A percentile compares a stretch with the other conserved stretches of the same genome.
These are phyloP conservation scores for Camarhynchus parvulus DNA, from an alignment of 2,113 vertebrate species.

Conservation along the genomic window DNA sequence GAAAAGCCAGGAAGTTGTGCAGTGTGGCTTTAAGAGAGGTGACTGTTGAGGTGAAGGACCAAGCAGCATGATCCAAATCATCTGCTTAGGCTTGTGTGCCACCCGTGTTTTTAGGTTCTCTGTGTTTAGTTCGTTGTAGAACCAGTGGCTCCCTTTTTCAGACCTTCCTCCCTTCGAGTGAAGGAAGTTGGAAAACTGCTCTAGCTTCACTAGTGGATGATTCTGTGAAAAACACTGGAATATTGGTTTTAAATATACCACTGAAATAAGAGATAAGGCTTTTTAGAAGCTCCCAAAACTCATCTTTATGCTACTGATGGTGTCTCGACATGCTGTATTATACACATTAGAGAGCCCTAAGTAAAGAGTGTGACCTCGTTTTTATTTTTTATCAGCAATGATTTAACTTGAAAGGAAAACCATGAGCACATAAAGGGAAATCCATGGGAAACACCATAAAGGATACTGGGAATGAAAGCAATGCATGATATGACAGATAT, in stretches of 20 bases:
- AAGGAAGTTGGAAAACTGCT: neutral
- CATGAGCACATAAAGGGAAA: neutral
- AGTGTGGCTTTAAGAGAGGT: neutral
- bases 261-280: neutral
- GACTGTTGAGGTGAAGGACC: neutral
- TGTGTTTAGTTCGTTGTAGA: neutral
- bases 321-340: neutral
- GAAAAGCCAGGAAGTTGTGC: neutral
- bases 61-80: neutral
- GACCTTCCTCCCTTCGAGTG: neutral
- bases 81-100: neutral
- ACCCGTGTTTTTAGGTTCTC: neutral
- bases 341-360: neutral
- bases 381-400: neutral
- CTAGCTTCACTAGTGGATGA: neutral
- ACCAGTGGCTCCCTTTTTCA: neutral
- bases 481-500: conserved; percentile 77
- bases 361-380: neutral
- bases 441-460: conserved; percentile 49
- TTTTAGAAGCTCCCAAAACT: neutral
- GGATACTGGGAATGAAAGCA: conserved; percentile 91
- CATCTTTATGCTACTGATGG: neutral
- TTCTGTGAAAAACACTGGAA: neutral
- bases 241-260: neutral
- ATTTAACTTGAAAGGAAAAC: neutral